These are phyloP conservation scores for Meandrina meandrites DNA, from an alignment of 92 coral and sea anemone genomes.

Conservation along the genomic window DNA sequence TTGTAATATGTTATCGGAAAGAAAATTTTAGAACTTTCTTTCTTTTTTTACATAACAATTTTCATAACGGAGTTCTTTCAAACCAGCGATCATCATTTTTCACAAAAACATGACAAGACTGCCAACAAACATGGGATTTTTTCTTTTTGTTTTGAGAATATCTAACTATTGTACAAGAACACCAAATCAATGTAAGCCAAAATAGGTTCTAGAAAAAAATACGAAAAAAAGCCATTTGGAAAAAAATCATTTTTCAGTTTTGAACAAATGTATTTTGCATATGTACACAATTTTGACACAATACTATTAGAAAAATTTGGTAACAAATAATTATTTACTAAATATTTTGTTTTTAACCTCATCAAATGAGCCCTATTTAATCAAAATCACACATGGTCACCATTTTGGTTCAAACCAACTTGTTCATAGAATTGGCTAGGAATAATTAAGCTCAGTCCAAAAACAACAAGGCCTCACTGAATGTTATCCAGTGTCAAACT, in stretches of 20 bases:
- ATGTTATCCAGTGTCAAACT: background rate
- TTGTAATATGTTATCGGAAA: background rate
- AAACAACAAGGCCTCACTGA: background rate
- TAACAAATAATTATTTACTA: slow-evolving; percentile 29
- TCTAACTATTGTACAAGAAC: slow-evolving; percentile 2
- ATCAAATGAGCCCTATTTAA: slow-evolving; percentile 1
- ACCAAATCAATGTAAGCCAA: slow-evolving; percentile 1
- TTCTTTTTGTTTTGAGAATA: background rate
- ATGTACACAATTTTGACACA: slow-evolving; percentile 29
- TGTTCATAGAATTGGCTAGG: background rate
- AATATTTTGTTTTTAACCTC: slow-evolving; percentile 23
- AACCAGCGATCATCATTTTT: background rate
- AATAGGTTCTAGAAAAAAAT: slow-evolving; percentile 27
- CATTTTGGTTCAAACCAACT: background rate
- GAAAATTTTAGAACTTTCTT: background rate
- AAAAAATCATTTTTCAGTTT: slow-evolving; percentile 15
- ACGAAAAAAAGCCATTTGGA: background rate
- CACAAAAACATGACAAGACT: background rate
- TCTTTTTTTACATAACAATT: background rate
- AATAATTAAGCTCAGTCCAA: background rate
- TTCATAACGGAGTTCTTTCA: background rate
- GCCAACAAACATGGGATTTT: background rate
- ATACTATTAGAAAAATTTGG: slow-evolving; percentile 21
- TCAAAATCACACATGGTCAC: slow-evolving; percentile 1
- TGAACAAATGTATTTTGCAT: slow-evolving; percentile 9